Percentiles rank a stretch among this genome's conserved stretches.
These are phyloP conservation scores for Amniataba percoides DNA, from an alignment of 2,797 vertebrate species.

Conservation along the genomic window DNA sequence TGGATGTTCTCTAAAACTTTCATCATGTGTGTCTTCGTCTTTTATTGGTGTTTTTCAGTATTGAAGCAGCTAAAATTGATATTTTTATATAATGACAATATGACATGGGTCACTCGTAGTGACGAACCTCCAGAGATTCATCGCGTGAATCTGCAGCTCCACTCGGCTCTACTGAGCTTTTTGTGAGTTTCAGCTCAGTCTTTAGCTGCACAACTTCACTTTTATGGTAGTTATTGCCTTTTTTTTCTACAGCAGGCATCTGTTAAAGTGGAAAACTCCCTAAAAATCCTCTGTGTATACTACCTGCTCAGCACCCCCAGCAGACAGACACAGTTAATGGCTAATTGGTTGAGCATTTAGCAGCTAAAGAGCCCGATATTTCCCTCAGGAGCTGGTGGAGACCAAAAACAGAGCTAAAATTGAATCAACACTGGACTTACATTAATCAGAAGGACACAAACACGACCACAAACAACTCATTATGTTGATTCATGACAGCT, in stretches of 20 bases:
- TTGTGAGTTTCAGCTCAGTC: no score
- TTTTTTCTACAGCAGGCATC: neutral
- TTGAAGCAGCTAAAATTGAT: neutral
- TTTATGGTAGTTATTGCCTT: neutral
- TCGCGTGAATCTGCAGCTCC: neutral
- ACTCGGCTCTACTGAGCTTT: neutral
- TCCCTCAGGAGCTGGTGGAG: neutral
- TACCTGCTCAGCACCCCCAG: neutral
- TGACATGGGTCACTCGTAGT: neutral
- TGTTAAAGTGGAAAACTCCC: neutral
- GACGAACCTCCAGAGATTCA: neutral
- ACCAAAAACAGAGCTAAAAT: neutral
- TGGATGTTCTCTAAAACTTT: conserved; percentile 7
- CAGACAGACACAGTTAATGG: neutral
- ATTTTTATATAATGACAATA: neutral
- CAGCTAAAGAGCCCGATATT: neutral
- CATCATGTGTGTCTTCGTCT: neutral
- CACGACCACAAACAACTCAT: neutral
- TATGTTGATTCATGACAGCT: neutral
- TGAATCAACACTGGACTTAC: neutral
- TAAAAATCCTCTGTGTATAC: neutral
- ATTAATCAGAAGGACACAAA: neutral
- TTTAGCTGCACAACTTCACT: neutral
- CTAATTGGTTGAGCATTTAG: neutral
- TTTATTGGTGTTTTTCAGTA: neutral